Evolutionary conservation across 2,888 invertebrate species (phyloP), one percentile per base, ranked within the genome.

Genomic region (Drosophila rubida): DNA sequence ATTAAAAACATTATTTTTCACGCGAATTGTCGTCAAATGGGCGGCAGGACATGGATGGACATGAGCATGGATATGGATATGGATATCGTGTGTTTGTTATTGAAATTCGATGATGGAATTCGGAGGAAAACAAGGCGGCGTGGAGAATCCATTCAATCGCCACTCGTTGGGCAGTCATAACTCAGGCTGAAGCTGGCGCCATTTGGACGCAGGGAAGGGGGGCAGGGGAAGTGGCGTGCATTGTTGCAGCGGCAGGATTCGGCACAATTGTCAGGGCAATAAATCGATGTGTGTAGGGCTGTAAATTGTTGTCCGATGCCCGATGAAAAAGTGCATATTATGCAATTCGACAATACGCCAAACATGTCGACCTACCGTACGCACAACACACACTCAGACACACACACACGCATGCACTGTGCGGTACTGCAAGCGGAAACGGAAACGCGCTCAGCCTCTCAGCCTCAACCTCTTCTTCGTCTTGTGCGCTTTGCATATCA

Each of bases 281-380:
- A 90, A 90, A 90, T 90, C 90, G 90, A 90, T 88, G 90, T 89
- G 90, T 90, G 89, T 89, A 85, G 85, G 83, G 89, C 76, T 90
- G 89, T 90, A 90, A 90, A 90, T 90, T 90, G 87, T 84, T 83
- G 77, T 37, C 73, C 81, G 75, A 80, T 82, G 78, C 69, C 74
- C 81, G 80, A 87, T 85, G 82, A 89, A 90, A 90, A 90, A 89
- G 57, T 89, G 90, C 90, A 90, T 90, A 81, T 84, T 87, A 89
- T 90, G 90, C 90, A 90, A 88, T 90, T 81, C 81, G 85, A 87
- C 85, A 88, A 83, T 87, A 88, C 79, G 80, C 83, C 89, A 89
- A 83, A 88, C 84, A 86, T 82, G 79, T 87, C 87, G 81, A 80
- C 76, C 78, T 61, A 77, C 71, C 69, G 59, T 66, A 76, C 70